Base-by-base conservation (phyloP, 2,113 vertebrate genomes). In the Oryzias curvinotus region DNA sequence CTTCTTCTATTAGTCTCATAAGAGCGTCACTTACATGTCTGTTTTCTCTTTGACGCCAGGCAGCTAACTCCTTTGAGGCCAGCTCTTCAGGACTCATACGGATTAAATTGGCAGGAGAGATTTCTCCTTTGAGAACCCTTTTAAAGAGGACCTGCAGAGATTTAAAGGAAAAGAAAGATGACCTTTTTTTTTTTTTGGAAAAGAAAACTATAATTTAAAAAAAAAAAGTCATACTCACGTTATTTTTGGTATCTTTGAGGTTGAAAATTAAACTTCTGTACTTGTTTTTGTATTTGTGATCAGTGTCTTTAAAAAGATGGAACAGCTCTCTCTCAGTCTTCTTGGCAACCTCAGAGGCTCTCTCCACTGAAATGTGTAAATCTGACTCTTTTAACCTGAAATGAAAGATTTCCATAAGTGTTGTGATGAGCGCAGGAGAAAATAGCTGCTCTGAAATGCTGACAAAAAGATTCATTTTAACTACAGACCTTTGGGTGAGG, bases 241-340 rank as follows among this genome's bases (percentile, higher is more conserved):
- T 98, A 84, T 99, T 99, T 92, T 99, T 99, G 43, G 95, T 92
- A 81, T 99, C 97, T 90, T 95, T 98, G 23, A 99, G 92, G 88
- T 99, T 99, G 83, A 99, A 99, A 93, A 95, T 98, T 85, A 99
- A 85, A 84, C 96, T 99, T 88, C 97, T 91, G 62, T 99, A 99
- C 81, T 98, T 98, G 89, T 95, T 99, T 89, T 98, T 99, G 78
- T 99, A 99, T 77, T 99, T 99, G 10, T 95, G 93, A 46, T 99
- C 97, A 6, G 97, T 98, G 80, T 98, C 96, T 74, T 96, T 95
- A 81, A 97, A 97, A 78, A 98, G 94, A 69, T 95, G 93, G 85
- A 96, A 98, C 15, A 99, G 90, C 64, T 98, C 96, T 85, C 92
- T 93, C 85, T 99, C 97, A 5, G 95, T 99, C 82, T 92, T 96